These are phyloP conservation scores for Formica selysi DNA, from an alignment of 1,140 invertebrate species.

Conservation along the genomic window DNA sequence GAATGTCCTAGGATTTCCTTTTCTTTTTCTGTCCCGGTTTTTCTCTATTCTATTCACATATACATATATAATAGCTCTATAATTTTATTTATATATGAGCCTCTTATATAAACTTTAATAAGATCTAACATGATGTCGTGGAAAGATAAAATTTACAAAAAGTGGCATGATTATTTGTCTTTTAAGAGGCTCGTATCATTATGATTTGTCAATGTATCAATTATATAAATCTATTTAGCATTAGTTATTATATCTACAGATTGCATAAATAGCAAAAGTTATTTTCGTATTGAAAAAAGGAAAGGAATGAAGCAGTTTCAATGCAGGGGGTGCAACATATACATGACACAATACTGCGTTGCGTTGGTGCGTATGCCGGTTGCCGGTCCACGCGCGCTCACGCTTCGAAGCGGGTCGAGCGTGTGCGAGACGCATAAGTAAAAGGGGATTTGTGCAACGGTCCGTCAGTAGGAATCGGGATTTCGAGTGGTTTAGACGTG, in stretches of 20 bases:
- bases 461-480: slow-evolving; percentile 77
- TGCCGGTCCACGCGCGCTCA: not conserved
- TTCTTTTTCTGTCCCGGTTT: not conserved
- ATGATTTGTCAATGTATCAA: no score
- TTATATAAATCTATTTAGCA: no score
- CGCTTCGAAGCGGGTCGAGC: not conserved
- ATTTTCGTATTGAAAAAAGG: not conserved
- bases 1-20: not conserved
- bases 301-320: not conserved
- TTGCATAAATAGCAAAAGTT: not conserved
- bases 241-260: not conserved
- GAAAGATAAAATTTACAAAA: no score
- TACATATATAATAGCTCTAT: not conserved
- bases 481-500: slow-evolving; percentile 64
- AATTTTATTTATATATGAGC: not conserved
- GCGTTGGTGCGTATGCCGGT: not conserved
- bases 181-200: no score
- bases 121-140: no score
- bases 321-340: not conserved
- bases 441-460: slow-evolving; percentile 63
- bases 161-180: no score
- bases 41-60: not conserved
- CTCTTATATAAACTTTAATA: no score
- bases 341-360: slow-evolving; percentile 15
- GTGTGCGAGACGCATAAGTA: not conserved